Evolutionary conservation across 2,797 vertebrate species (phyloP).

Genomic region (Tragopan temminckii): DNA sequence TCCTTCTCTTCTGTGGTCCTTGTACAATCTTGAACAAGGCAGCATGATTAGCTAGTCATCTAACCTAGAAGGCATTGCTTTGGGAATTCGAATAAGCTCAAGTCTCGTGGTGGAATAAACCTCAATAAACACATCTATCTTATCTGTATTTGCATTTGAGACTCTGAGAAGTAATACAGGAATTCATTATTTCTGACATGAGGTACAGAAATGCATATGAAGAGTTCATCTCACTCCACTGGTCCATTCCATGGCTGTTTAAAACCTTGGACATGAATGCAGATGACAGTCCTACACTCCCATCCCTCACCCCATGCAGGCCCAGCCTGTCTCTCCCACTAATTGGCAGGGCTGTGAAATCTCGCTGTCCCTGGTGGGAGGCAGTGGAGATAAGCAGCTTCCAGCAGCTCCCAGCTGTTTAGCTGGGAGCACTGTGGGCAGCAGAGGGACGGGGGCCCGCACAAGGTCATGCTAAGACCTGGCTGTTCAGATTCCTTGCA

Average conservation of each 20-base stretch:
- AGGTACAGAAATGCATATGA: neutral
- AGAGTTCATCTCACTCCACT: neutral
- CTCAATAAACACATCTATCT: constrained; percentile 27
- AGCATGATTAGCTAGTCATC: neutral
- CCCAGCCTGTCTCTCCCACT: neutral
- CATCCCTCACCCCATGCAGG: neutral
- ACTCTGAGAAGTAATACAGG: constrained; percentile 1
- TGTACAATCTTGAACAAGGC: neutral
- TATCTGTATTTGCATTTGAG: constrained; percentile 38
- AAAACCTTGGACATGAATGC: neutral
- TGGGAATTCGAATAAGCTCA: constrained; percentile 31
- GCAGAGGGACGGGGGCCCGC: neutral
- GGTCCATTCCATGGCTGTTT: neutral
- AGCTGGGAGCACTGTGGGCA: neutral
- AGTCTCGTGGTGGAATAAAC: constrained; percentile 22
- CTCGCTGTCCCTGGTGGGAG: neutral
- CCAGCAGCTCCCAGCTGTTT: constrained; percentile 12
- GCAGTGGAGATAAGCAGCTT: constrained; percentile 43
- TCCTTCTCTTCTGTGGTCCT: neutral
- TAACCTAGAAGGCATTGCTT: neutral
- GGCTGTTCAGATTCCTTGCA: neutral
- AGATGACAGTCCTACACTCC: neutral
- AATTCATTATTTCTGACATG: neutral
- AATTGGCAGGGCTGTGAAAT: constrained; percentile 6
- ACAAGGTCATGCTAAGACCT: neutral